phyloP scores from a whole-genome alignment of 2,888 invertebrate genomes.

The Ochropacha duplaris region DNA sequence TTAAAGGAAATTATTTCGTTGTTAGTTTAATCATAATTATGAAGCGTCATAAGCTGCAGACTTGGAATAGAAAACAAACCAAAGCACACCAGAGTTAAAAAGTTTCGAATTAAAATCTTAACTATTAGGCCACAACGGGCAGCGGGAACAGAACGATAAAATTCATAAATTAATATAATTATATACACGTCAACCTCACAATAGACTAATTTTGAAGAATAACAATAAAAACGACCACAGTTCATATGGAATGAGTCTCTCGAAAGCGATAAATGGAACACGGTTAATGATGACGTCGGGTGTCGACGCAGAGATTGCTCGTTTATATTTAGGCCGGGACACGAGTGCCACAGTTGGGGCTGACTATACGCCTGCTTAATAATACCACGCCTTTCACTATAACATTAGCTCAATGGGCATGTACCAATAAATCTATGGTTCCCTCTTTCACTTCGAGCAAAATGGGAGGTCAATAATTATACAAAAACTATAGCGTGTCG shows the following conservation, averaged over 20 bases:
- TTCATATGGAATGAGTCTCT: constrained; percentile 43
- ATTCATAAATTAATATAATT: constrained; percentile 36
- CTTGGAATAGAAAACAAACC: background rate
- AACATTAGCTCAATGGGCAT: background rate
- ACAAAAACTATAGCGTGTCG: too few relatives aligned
- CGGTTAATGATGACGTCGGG: too few relatives aligned
- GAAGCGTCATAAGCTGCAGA: background rate
- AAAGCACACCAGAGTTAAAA: background rate
- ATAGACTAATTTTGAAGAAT: constrained; percentile 29
- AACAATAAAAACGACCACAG: constrained; percentile 45
- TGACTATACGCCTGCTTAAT: background rate
- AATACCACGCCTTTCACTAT: background rate
- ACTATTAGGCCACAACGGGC: constrained; percentile 36
- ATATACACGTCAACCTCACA: constrained; percentile 35
- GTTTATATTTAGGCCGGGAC: background rate
- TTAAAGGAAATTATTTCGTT: constrained; percentile 17
- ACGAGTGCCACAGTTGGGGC: background rate
- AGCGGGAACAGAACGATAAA: constrained; percentile 19
- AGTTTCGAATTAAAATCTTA: background rate
- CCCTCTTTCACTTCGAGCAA: too few relatives aligned
- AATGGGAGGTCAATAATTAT: too few relatives aligned
- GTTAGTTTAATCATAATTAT: constrained; percentile 4
- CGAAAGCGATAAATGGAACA: background rate
- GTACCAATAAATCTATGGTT: background rate
- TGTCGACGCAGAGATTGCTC: background rate